Conservation (phyloP, 2,888 invertebrate genomes). For the Timema cristinae region DNA sequence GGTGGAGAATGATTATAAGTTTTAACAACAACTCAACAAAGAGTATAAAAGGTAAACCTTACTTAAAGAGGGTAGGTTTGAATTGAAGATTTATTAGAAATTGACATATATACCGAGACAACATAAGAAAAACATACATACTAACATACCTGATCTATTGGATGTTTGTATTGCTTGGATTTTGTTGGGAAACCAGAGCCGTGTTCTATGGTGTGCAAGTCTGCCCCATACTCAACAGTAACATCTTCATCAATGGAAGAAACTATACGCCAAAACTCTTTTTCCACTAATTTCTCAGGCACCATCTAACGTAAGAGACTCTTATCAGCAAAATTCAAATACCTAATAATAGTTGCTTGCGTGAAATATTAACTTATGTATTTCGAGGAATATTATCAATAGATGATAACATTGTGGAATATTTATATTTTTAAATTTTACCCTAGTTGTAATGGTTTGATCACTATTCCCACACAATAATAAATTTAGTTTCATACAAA, state of each 20-base stretch:
- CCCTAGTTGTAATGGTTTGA: too few relatives aligned
- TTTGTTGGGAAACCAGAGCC: conserved; percentile 96
- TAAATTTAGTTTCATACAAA: too few relatives aligned
- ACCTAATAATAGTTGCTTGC: too few relatives aligned
- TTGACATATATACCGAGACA: background rate
- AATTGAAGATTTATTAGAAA: too few relatives aligned
- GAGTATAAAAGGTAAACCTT: background rate
- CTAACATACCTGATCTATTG: conserved; percentile 59
- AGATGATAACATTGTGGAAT: too few relatives aligned
- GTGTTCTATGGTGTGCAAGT: conserved; percentile 95
- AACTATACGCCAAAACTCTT: conserved; percentile 97
- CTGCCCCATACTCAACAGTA: conserved; percentile 97
- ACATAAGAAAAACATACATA: background rate
- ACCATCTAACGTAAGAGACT: conserved; percentile 58
- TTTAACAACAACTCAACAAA: background rate
- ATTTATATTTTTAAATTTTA: too few relatives aligned
- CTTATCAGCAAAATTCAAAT: too few relatives aligned
- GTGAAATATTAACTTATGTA: too few relatives aligned
- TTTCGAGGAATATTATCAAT: too few relatives aligned
- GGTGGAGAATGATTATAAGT: background rate
- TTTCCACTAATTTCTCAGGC: conserved; percentile 82
- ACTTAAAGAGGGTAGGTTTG: background rate
- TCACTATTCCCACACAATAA: too few relatives aligned
- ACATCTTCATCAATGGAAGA: conserved; percentile 96
- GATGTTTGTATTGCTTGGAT: conserved; percentile 72